Evolutionary conservation across 37 sponge, comb jelly and placozoan genomes (phyloP).

Genomic region (Cladorhizidae sp.): DNA sequence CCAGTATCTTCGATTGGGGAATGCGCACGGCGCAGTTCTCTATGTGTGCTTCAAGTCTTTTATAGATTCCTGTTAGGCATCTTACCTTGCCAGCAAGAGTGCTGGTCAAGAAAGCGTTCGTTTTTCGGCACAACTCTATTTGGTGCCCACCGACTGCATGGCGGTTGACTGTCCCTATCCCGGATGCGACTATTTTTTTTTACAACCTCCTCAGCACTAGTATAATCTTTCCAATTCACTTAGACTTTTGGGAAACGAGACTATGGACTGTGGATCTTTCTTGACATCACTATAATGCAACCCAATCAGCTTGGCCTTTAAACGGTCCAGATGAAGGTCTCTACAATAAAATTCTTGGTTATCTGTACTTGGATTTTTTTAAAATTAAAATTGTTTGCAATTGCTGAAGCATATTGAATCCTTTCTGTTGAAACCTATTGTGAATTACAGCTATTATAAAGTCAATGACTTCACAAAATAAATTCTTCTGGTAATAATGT

Average conservation of each 20-base stretch:
- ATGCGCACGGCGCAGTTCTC: no score
- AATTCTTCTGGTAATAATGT: conserved; percentile 50
- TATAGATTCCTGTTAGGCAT: no score
- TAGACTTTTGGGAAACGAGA: neutral
- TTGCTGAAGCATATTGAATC: conserved; percentile 28
- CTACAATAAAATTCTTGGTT: neutral
- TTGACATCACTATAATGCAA: neutral
- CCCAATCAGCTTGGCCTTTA: neutral
- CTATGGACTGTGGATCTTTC: neutral
- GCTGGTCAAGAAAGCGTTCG: no score
- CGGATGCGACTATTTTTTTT: no score
- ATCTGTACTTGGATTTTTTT: neutral
- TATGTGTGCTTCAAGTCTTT: no score
- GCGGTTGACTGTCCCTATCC: no score
- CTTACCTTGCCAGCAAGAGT: no score
- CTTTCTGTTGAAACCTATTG: conserved; percentile 28
- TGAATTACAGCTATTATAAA: conserved; percentile 17
- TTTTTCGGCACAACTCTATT: no score
- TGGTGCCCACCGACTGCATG: no score
- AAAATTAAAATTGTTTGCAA: conserved; percentile 14
- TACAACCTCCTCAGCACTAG: no score
- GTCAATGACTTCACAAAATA: conserved; percentile 76
- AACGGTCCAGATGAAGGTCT: neutral
- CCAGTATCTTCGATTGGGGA: no score
- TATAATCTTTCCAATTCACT: neutral